Percentiles rank a stretch among this genome's conserved stretches.
phyloP scores from a whole-genome alignment of 2,797 vertebrate genomes.

The Gymnocypris eckloni region DNA sequence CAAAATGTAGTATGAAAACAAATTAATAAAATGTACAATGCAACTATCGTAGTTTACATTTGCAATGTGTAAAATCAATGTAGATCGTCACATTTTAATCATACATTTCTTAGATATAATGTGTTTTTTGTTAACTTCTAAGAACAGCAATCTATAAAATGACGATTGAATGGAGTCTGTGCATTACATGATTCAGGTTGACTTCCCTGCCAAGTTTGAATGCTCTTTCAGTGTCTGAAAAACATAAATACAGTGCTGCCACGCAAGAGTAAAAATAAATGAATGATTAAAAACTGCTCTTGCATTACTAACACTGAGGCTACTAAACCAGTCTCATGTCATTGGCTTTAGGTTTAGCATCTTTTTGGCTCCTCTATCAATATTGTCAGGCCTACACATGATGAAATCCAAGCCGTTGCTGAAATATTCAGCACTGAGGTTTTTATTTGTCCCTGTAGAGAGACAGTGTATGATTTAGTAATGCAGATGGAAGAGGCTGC shows the following conservation, averaged over 20 bases:
- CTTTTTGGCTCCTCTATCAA: conserved; percentile 55
- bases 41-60: not conserved
- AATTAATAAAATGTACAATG: not conserved
- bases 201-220: not conserved
- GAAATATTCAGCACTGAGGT: conserved; percentile 81
- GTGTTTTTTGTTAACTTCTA: not conserved
- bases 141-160: not conserved
- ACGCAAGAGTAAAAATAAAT: conserved; percentile 20
- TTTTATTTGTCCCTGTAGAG: conserved; percentile 72
- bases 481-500: conserved; percentile 82
- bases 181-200: not conserved
- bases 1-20: not conserved
- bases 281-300: conserved; percentile 60
- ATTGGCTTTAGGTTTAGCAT: conserved; percentile 62
- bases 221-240: not conserved
- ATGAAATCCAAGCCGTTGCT: conserved; percentile 77
- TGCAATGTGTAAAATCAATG: not conserved
- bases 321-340: conserved; percentile 63
- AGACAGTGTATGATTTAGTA: conserved; percentile 81
- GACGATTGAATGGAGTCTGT: not conserved
- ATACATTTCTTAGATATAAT: not conserved
- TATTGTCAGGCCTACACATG: conserved; percentile 58
- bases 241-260: conserved; percentile 1
- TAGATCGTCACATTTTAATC: not conserved
- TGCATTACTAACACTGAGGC: conserved; percentile 23